Evolutionary conservation across 2,113 vertebrate genomes (phyloP).

Genomic region (Phaethon lepturus): DNA sequence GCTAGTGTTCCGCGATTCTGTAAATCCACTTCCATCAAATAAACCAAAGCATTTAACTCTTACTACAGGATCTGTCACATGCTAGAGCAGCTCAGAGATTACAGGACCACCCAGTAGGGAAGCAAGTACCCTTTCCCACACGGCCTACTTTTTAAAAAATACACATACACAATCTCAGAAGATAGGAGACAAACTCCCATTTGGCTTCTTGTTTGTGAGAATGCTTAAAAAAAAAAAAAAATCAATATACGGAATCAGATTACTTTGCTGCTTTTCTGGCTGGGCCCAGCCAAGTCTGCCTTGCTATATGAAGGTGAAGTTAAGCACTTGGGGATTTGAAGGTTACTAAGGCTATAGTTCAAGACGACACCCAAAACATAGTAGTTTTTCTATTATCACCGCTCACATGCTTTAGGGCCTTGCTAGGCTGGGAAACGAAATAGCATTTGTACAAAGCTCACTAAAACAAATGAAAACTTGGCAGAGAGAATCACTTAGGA

Average conservation of each 20-base stretch:
- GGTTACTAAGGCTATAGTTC: background rate
- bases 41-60: slow-evolving; percentile 61
- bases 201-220: background rate
- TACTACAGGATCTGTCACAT: slow-evolving; percentile 48
- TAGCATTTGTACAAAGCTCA: background rate
- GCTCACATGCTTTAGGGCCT: background rate
- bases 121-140: slow-evolving; percentile 7
- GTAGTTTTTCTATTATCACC: background rate
- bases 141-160: background rate
- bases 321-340: background rate
- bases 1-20: background rate
- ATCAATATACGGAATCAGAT: background rate
- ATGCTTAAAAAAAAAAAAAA: background rate
- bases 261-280: background rate
- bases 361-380: background rate
- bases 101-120: slow-evolving; percentile 32
- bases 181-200: background rate
- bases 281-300: background rate
- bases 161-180: background rate
- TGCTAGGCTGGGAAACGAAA: background rate
- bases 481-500: background rate
- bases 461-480: slow-evolving; percentile 12
- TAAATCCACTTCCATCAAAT: slow-evolving; percentile 58
- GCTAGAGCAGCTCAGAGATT: slow-evolving; percentile 15
- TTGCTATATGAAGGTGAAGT: background rate